Base-by-base conservation (phyloP, 2,797 vertebrate genomes). In the Schizothorax lantsangensis region DNA sequence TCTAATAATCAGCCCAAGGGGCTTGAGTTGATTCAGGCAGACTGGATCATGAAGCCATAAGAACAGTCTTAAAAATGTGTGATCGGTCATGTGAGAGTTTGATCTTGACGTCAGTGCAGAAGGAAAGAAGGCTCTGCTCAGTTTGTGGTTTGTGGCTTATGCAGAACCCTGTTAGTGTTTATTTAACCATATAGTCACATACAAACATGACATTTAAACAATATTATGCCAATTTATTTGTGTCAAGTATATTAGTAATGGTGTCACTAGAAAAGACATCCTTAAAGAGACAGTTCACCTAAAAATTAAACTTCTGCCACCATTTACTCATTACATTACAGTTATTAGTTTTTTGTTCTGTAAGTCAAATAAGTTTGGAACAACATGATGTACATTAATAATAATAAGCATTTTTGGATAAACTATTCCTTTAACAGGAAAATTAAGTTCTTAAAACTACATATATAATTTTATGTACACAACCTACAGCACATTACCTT, bases 81-180 rank as follows among this genome's bases (percentile, higher is more conserved):
- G 90, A 85, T 84, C 40, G 6, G 84, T 90, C 91, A 92, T 89
- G 89, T 90, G 89, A 84, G 84, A 36, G 66, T 72, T 83, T 82
- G 84, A 84, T 84, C 88, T 40, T 33, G 21, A 45, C 69, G 12
- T 82, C 81, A 85, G n/a, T 3, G 8, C 47, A 84, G 43, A 59
- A 36, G 1, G n/a, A 66, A 79, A 59, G 59, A 40, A 9, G 26
- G 45, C 47, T 52, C 52, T 71, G 71, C 21, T 40, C 5, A 57
- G 59, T 38, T 52, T 38, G 9, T 52, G 30, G 79, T 9, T 52
- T 73, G 6, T 59, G 57, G 81, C 36, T 43, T 62, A 40, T 17
- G 26, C 21, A 74, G 73, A 86, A 23, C 30, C 4, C 14, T 72
- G 83, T 19, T 38, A 26, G 4, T 26, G 11, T 2, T 33, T 66